Conservation (phyloP, 1,140 invertebrate genomes). For the Parasteatoda tepidariorum region DNA sequence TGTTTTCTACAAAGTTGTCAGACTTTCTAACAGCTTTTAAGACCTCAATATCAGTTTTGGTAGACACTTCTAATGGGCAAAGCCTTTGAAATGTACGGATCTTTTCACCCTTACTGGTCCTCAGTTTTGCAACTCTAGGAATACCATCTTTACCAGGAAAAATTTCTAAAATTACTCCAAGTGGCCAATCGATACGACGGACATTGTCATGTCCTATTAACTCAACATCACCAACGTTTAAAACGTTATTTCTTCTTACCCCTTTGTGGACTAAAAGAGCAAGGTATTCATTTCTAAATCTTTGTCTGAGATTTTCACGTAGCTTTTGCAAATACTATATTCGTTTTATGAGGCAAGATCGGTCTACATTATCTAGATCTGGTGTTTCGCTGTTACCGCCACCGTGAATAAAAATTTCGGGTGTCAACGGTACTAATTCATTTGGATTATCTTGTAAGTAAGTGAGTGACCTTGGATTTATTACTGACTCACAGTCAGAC, state of each 20-base stretch:
- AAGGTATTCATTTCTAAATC: conserved; percentile 14
- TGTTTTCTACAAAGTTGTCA: not conserved
- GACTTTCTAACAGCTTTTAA: not conserved
- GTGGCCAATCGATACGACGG: not conserved
- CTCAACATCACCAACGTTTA: not conserved
- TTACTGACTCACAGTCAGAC: conserved; percentile 60
- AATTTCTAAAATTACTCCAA: not conserved
- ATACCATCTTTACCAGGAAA: not conserved
- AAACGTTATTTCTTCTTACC: not conserved
- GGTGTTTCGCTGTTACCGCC: not conserved
- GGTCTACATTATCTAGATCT: not conserved
- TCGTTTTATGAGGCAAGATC: not conserved
- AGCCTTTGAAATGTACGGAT: not conserved
- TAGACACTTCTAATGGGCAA: conserved; percentile 15
- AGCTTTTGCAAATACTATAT: not conserved
- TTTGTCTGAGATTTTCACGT: not conserved
- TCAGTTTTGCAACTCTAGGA: not conserved
- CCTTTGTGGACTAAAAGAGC: not conserved
- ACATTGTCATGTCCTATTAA: not conserved
- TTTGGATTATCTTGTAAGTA: not conserved
- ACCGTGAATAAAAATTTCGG: not conserved
- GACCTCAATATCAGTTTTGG: not conserved
- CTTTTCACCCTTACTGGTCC: not conserved
- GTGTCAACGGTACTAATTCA: conserved; percentile 8
- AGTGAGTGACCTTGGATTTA: conserved; percentile 61